These are phyloP conservation scores for Euplexia lucipara DNA, from an alignment of 2,888 invertebrate species.

Conservation along the genomic window DNA sequence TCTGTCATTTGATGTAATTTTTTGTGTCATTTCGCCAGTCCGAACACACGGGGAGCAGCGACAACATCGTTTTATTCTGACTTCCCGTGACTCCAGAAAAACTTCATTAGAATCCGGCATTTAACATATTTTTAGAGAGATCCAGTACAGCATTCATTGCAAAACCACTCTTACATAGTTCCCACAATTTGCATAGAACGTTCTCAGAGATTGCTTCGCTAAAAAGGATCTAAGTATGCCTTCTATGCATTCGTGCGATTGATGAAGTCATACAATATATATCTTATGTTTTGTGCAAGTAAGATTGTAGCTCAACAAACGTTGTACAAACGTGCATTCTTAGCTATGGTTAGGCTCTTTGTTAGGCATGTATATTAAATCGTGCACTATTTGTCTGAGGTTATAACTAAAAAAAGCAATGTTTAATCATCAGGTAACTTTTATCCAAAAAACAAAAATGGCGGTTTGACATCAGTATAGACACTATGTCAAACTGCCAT, in stretches of 20 bases:
- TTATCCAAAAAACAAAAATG: too few relatives aligned
- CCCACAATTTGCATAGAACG: slow-evolving; percentile 47
- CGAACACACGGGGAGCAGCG: too few relatives aligned
- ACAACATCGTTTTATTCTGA: too few relatives aligned
- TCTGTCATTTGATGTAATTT: too few relatives aligned
- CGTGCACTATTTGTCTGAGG: too few relatives aligned
- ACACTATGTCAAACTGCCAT: too few relatives aligned
- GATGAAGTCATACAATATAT: slow-evolving; percentile 41
- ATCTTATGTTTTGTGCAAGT: slow-evolving; percentile 2
- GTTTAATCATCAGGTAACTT: too few relatives aligned
- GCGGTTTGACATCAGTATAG: too few relatives aligned
- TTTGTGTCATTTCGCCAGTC: too few relatives aligned
- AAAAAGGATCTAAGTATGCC: slow-evolving; percentile 37
- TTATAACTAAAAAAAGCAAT: too few relatives aligned
- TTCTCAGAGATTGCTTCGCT: slow-evolving; percentile 39
- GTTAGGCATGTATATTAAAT: too few relatives aligned
- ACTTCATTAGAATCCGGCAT: slow-evolving; percentile 22
- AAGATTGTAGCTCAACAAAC: slow-evolving; percentile 14
- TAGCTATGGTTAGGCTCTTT: background rate
- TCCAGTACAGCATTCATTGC: slow-evolving; percentile 36
- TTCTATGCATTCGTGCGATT: slow-evolving; percentile 6
- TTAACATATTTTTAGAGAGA: slow-evolving; percentile 34
- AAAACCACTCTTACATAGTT: slow-evolving; percentile 24
- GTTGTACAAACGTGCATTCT: background rate
- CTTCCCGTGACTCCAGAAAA: too few relatives aligned